Evolutionary conservation across 2,113 vertebrate genomes (phyloP), one percentile per base, ranked within the genome.

Genomic region (Neogobius melanostomus): DNA sequence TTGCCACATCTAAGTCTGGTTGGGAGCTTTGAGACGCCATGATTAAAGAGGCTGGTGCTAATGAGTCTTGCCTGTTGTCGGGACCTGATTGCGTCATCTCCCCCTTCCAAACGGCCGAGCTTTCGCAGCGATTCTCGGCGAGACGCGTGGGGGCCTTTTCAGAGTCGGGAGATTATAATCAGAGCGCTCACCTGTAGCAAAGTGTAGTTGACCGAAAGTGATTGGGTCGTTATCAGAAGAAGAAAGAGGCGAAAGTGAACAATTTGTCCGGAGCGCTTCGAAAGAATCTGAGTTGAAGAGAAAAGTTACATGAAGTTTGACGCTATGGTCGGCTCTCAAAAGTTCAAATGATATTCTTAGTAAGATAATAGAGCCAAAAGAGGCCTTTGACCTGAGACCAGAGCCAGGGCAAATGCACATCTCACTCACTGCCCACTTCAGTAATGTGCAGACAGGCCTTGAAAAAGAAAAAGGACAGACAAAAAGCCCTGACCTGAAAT

Each of bases 41-140:
- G 61, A 82, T 80, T 80, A 82, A 75, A 84, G 66, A 47, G 56
- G 28, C 59, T 73, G 72, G 69, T 73, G 66, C 65, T 76, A 82
- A 84, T 80, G 49, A 82, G 77, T 78, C 79, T 87, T 87, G 64
- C 77, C 49, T 45, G 64, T n/a, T 16, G 28, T 82, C 49, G 67
- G 79, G 63, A 64, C 71, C 44, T 6, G n/a, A 66, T 86, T 86
- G 82, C 82, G 82, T 85, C 83, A 82, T 57, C 66, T 8, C 7
- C 60, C 64, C 66, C 28, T 5, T 64, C 44, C 28, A 66, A 63
- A 28, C 53, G 9, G 5, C 11, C 3, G 17, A 53, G 6, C 11
- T 56, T 56, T 64, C 46, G 0, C 44, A 43, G 68, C 66, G 43
- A 11, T 57, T 82, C 71, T 76, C 68, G 14, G 54, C 1, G 28